phyloP scores from a whole-genome alignment of 1,140 invertebrate genomes.

The Bombus pyrosoma region DNA sequence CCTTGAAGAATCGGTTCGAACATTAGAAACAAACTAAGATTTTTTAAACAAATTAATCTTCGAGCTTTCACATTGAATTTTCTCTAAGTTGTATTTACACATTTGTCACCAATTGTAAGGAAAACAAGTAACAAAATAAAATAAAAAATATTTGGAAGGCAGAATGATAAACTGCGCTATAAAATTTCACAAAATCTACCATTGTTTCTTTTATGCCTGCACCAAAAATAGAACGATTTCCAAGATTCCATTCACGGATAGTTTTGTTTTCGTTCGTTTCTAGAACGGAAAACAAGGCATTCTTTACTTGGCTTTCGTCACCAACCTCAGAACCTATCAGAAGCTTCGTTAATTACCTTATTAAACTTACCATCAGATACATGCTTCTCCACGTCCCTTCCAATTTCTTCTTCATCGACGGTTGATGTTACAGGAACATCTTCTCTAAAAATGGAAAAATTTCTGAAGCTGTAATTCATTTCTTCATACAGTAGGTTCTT shows the following conservation, averaged over 20 bases:
- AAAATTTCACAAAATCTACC: constrained; percentile 22
- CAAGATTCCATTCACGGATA: constrained; percentile 23
- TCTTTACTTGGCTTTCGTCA: background rate
- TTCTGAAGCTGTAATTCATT: background rate
- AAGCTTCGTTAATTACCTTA: background rate
- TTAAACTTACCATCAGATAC: constrained; percentile 1
- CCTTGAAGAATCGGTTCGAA: background rate
- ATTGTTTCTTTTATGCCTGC: constrained; percentile 12
- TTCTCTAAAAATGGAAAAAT: background rate
- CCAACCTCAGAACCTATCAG: background rate
- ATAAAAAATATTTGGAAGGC: background rate
- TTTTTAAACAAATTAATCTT: background rate
- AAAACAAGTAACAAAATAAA: background rate
- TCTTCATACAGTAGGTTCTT: background rate
- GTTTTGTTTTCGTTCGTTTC: constrained; percentile 10
- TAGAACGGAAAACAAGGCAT: constrained; percentile 1
- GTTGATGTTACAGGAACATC: background rate
- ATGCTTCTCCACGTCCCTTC: background rate
- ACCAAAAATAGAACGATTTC: constrained; percentile 2
- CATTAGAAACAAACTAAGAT: background rate
- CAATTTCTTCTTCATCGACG: too few relatives aligned
- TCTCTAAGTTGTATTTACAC: background rate
- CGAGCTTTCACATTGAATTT: background rate
- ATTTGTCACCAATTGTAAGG: background rate
- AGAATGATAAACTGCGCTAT: background rate